phyloP scores from a whole-genome alignment of 2,888 invertebrate genomes.

The Andrena trimmerana region DNA sequence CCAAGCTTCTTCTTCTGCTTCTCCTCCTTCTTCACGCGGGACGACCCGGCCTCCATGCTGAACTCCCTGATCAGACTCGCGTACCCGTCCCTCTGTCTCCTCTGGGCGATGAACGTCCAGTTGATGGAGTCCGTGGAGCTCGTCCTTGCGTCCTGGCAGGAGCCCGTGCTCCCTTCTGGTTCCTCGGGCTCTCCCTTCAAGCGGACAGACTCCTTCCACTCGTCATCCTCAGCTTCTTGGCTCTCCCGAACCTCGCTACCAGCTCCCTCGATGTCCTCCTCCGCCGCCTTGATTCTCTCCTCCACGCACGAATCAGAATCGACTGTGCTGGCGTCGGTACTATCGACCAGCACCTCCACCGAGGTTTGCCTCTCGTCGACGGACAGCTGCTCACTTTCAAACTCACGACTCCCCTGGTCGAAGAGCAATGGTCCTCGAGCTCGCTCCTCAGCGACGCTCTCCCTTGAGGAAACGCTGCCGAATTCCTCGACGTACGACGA shows the following conservation, averaged over 20 bases:
- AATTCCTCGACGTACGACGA: constrained; percentile 81
- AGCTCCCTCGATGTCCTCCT: constrained; percentile 69
- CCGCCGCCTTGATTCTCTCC: constrained; percentile 75
- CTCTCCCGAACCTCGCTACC: background rate
- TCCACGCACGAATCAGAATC: constrained; percentile 80
- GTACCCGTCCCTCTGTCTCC: constrained; percentile 76
- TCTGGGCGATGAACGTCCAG: background rate
- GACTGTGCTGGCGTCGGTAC: constrained; percentile 75
- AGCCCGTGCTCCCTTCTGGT: background rate
- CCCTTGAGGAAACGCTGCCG: constrained; percentile 79
- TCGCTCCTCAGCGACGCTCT: constrained; percentile 68
- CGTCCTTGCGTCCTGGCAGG: background rate
- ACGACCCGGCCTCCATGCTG: constrained; percentile 79
- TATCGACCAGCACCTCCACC: constrained; percentile 58
- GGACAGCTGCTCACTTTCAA: background rate
- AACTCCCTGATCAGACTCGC: constrained; percentile 79
- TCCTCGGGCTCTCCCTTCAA: background rate
- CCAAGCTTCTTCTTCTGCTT: constrained; percentile 80
- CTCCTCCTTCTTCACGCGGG: constrained; percentile 84
- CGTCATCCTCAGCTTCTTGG: constrained; percentile 17
- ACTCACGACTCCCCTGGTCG: background rate
- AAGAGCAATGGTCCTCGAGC: background rate
- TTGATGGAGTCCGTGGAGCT: constrained; percentile 27
- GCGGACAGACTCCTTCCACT: background rate
- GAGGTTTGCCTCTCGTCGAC: constrained; percentile 23